These are phyloP conservation scores for Drosophila burlai DNA, from an alignment of 1,140 invertebrate species.

Conservation along the genomic window DNA sequence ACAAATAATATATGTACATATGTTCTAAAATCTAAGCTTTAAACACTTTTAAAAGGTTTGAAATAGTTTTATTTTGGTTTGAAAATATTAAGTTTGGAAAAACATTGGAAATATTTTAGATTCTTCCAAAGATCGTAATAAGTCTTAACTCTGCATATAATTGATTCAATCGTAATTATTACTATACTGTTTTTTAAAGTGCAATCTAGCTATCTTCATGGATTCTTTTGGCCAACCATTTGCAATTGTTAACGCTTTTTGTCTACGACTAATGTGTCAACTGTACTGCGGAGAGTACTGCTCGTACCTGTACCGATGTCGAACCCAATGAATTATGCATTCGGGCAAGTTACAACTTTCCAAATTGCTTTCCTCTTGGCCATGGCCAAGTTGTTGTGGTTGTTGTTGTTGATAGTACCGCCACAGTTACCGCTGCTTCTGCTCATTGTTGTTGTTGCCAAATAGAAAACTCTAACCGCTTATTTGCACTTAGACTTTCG, in stretches of 20 bases:
- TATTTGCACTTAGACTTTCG: constrained; percentile 65
- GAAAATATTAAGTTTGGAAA: too few species aligned
- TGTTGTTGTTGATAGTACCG: constrained; percentile 39
- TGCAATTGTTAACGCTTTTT: constrained; percentile 64
- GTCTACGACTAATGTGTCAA: constrained; percentile 67
- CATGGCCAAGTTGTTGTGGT: constrained; percentile 37
- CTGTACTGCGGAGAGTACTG: constrained; percentile 38
- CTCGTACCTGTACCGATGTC: constrained; percentile 41
- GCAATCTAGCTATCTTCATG: constrained; percentile 23
- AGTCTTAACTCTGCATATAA: too few species aligned
- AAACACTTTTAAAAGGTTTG: neutral
- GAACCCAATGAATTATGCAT: constrained; percentile 78
- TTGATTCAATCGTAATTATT: neutral
- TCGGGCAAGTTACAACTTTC: constrained; percentile 75
- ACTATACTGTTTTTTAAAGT: neutral
- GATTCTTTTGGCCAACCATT: constrained; percentile 63
- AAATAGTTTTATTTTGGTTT: too few species aligned
- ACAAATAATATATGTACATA: neutral
- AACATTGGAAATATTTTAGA: neutral
- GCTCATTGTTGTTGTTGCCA: constrained; percentile 44
- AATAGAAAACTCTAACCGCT: constrained; percentile 70
- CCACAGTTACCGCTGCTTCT: constrained; percentile 29
- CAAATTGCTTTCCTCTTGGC: constrained; percentile 70
- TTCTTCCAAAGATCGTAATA: neutral
- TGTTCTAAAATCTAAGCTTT: neutral